A percentile compares a stretch with the other conserved stretches of the same genome.
phyloP scores from a whole-genome alignment of 2,888 invertebrate genomes.

The Odontothrips loti region DNA sequence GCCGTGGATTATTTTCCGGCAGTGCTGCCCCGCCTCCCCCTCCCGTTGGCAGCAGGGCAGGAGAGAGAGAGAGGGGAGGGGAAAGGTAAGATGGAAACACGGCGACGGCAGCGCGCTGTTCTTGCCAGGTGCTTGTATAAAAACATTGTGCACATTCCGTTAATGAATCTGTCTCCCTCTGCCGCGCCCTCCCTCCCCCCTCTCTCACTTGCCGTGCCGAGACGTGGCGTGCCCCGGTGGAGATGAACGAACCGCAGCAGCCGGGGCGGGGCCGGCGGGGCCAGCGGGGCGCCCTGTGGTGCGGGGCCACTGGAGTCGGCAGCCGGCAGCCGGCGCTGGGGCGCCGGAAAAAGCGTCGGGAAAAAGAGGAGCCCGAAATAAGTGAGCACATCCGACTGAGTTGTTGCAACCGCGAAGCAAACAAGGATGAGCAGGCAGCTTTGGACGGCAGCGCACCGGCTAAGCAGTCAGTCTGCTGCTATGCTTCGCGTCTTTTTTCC shows the following conservation, averaged over 20 bases:
- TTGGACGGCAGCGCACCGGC: background rate
- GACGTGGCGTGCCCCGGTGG: no score
- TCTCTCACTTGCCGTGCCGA: background rate
- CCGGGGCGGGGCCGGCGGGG: background rate
- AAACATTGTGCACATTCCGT: conserved; percentile 18
- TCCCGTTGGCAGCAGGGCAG: background rate
- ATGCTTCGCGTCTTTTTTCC: no score
- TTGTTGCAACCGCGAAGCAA: background rate
- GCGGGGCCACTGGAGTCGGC: no score
- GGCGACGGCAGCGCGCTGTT: conserved; percentile 26
- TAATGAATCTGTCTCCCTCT: conserved; percentile 2
- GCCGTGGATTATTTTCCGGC: no score
- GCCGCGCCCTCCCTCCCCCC: background rate
- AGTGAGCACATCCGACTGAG: background rate
- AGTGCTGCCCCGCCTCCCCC: background rate
- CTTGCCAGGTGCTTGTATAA: conserved; percentile 22
- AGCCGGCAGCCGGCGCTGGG: no score
- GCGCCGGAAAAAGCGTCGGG: no score
- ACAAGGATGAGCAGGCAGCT: no score
- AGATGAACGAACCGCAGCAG: background rate
- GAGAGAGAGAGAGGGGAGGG: background rate
- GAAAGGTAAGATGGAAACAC: background rate
- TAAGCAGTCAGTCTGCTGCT: background rate
- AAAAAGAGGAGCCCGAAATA: background rate
- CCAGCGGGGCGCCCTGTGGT: no score